Percentiles rank a stretch among this genome's conserved stretches.
Conservation (phyloP, 2,113 vertebrate species). For the Halichoeres trimaculatus region DNA sequence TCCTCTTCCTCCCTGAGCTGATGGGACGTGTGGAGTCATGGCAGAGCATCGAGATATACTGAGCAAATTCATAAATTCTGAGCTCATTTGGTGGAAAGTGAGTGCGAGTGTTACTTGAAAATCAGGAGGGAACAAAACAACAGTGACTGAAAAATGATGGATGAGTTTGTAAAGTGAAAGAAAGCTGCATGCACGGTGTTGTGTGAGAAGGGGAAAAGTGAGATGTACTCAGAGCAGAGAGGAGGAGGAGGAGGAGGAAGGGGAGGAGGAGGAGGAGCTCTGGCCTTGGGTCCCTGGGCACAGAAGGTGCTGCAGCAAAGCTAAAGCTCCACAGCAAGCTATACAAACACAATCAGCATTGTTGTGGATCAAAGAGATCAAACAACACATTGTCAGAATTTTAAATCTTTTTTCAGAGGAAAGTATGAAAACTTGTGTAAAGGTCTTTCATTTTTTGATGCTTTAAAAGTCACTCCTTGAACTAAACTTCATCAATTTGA, state of each 20-base stretch:
- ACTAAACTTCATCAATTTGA: too few relatives aligned
- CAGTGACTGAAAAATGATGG: slow-evolving; percentile 7
- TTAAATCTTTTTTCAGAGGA: background rate
- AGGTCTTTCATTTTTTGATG: too few relatives aligned
- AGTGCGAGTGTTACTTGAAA: slow-evolving; percentile 27
- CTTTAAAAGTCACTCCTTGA: too few relatives aligned
- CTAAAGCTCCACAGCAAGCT: slow-evolving; percentile 41
- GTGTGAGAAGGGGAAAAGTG: slow-evolving; percentile 61
- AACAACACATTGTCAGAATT: slow-evolving; percentile 8
- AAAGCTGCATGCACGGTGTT: slow-evolving; percentile 32
- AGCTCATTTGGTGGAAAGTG: slow-evolving; percentile 26
- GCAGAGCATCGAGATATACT: slow-evolving; percentile 44
- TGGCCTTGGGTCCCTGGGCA: slow-evolving; percentile 91
- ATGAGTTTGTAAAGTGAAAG: slow-evolving; percentile 24
- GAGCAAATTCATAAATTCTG: slow-evolving; percentile 33
- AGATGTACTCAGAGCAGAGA: slow-evolving; percentile 58
- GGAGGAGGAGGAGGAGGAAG: slow-evolving; percentile 78
- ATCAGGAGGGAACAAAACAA: slow-evolving; percentile 26
- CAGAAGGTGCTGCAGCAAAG: slow-evolving; percentile 86
- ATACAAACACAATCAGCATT: slow-evolving; percentile 40
- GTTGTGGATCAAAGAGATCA: slow-evolving; percentile 22
- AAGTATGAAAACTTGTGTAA: too few relatives aligned
- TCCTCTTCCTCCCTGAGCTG: slow-evolving; percentile 41
- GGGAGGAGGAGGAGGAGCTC: slow-evolving; percentile 77
- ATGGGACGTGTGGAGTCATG: slow-evolving; percentile 29